Base-by-base conservation (phyloP, 2,113 vertebrate genomes). In the Hippocampus barbouri region DNA sequence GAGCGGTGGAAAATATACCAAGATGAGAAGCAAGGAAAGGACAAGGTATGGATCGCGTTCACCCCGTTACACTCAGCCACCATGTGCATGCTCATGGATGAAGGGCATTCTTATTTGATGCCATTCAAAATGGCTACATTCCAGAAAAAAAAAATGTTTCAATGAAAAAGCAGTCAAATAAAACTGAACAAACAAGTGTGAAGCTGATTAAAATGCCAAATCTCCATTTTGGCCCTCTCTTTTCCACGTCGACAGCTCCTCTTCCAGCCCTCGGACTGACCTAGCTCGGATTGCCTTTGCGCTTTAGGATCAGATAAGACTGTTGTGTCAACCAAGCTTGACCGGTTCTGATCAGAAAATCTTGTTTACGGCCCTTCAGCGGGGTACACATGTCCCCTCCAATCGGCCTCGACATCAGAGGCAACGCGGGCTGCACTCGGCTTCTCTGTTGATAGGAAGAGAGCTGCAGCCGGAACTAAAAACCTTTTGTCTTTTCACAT, bases 11-110 rank as follows among this genome's bases (percentile, higher is more conserved):
- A 85, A 60, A 69, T 97, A 63, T 98, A 99, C 87, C 96, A 98
- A 83, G 97, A 99, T 79, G 93, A 95, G 87, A 98, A 99, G 80
- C 97, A 98, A 80, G 95, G 93, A 85, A 98, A 97, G 83, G 96
- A 98, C 88, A 99, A 98, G 95, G 97, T 98, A 91, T 92, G 89
- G 10, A 57, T 38, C 34, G 15, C 49, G 66, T 45, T 72, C 21
- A 78, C 2, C 12, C 14, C 38, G 10, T 45, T 45, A 38, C 34
- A 38, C 5, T 5, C 34, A 38, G 34, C 34, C 34, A 38, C 34
- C 34, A 38, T 38, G 34, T 70, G 53, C 62, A 74, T 53, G 59
- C n/a, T 41, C 56, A 8, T 68, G 11, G 20, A 59, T 43, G 34
- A 51, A 40, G 27, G n/a, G 59, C 56, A 72, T 54, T 41, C 63